phyloP scores from a whole-genome alignment of 2,888 invertebrate genomes.

The Dicranocentrus wangi region DNA sequence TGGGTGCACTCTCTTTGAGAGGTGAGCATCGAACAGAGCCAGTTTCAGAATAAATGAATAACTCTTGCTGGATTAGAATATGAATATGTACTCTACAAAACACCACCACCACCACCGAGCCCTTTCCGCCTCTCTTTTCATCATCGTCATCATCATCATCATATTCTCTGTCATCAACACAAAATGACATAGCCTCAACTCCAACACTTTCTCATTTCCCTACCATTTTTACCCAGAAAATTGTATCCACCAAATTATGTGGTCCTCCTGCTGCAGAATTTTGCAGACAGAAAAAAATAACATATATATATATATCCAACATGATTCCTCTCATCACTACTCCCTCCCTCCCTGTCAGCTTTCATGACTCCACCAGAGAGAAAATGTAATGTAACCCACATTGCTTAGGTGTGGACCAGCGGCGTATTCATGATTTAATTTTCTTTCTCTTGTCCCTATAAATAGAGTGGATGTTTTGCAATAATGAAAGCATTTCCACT shows the following conservation, averaged over 20 bases:
- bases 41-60: no score
- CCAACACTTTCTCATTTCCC: not conserved
- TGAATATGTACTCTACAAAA: not conserved
- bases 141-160: not conserved
- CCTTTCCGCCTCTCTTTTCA: not conserved
- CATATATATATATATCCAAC: not conserved
- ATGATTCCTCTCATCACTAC: not conserved
- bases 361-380: not conserved
- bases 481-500: constrained; percentile 25
- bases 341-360: not conserved
- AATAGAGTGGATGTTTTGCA: constrained; percentile 13
- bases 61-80: not conserved
- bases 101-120: not conserved
- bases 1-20: no score
- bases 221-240: not conserved
- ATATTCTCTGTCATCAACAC: constrained; percentile 14
- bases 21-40: no score
- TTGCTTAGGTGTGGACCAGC: not conserved
- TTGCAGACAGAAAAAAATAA: no score
- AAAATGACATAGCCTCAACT: constrained; percentile 13
- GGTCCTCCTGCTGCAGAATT: not conserved
- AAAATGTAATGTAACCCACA: not conserved
- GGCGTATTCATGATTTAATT: constrained; percentile 28
- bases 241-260: not conserved
- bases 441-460: constrained; percentile 25